A percentile compares a stretch with the other conserved stretches of the same genome.
phyloP scores from a whole-genome alignment of 2,888 invertebrate genomes.

The Matsumyia berberina region DNA sequence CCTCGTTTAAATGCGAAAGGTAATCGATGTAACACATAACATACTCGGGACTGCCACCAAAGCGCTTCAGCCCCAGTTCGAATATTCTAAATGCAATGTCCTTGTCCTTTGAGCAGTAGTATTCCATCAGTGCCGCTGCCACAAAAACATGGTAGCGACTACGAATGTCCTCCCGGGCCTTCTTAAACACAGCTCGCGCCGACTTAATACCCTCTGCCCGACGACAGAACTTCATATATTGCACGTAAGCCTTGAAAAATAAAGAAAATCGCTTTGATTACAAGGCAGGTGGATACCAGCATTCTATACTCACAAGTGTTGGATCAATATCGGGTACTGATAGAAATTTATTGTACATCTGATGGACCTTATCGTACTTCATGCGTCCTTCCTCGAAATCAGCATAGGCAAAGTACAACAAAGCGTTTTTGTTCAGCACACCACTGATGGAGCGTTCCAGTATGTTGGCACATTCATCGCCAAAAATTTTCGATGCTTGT shows the following conservation, averaged over 20 bases:
- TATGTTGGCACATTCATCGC: slow-evolving; percentile 97
- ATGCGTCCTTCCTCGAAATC: slow-evolving; percentile 99
- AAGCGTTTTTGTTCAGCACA: slow-evolving; percentile 94
- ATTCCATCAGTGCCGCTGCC: slow-evolving; percentile 99
- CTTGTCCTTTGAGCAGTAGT: slow-evolving; percentile 99
- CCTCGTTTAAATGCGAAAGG: slow-evolving; percentile 98
- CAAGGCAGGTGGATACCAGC: not conserved
- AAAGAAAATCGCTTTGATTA: slow-evolving; percentile 12
- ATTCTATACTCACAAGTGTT: slow-evolving; percentile 89
- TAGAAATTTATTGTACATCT: slow-evolving; percentile 96
- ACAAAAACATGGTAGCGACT: slow-evolving; percentile 97
- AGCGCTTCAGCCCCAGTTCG: slow-evolving; percentile 98
- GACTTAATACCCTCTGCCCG: slow-evolving; percentile 99
- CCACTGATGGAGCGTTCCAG: slow-evolving; percentile 97
- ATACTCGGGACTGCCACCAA: slow-evolving; percentile 97
- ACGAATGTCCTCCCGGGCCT: slow-evolving; percentile 94
- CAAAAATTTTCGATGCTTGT: slow-evolving; percentile 95
- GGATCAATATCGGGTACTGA: slow-evolving; percentile 97
- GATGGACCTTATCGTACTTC: slow-evolving; percentile 97
- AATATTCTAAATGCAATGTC: slow-evolving; percentile 98
- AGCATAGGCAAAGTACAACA: slow-evolving; percentile 98
- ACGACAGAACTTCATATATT: slow-evolving; percentile 99
- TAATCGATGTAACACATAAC: slow-evolving; percentile 98
- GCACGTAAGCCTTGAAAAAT: slow-evolving; percentile 92
- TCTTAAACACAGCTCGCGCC: slow-evolving; percentile 96